phyloP scores from a whole-genome alignment of 64 coral and sea anemone species.

The Anthopleura sola region DNA sequence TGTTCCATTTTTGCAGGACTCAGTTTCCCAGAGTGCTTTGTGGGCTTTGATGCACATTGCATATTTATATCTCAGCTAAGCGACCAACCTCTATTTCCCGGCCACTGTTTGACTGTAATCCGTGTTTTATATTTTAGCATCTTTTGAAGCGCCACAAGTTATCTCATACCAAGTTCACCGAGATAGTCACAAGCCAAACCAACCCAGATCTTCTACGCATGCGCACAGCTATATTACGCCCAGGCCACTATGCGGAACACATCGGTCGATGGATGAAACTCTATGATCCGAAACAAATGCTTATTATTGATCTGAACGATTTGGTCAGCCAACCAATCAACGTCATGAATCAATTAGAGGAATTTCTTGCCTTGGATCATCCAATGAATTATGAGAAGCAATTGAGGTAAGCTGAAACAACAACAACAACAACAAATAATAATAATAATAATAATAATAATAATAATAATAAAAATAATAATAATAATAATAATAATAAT shows the following conservation, averaged over 20 bases:
- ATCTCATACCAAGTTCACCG: constrained; percentile 64
- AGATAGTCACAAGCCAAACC: constrained; percentile 50
- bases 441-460: neutral
- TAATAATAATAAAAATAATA: neutral
- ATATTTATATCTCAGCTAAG: too few relatives aligned
- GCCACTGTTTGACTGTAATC: neutral
- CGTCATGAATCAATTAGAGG: constrained; percentile 61
- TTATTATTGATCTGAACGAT: constrained; percentile 48
- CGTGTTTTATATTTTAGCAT: neutral
- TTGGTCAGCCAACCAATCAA: constrained; percentile 38
- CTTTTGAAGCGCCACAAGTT: constrained; percentile 1
- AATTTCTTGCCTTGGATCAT: constrained; percentile 31
- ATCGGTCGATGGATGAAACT: constrained; percentile 92
- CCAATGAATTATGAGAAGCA: constrained; percentile 31
- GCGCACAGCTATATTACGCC: constrained; percentile 50
- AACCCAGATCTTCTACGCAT: constrained; percentile 31
- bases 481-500: neutral
- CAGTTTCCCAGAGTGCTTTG: too few relatives aligned
- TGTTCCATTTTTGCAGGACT: too few relatives aligned
- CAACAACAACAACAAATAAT: neutral
- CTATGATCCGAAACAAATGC: constrained; percentile 69
- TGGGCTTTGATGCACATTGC: too few relatives aligned
- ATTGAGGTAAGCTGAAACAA: constrained; percentile 13
- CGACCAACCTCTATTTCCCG: too few relatives aligned
- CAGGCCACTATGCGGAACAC: constrained; percentile 93